These are phyloP conservation scores for Parazoanthus swiftii DNA, from an alignment of 92 coral and sea anemone species.

Conservation along the genomic window DNA sequence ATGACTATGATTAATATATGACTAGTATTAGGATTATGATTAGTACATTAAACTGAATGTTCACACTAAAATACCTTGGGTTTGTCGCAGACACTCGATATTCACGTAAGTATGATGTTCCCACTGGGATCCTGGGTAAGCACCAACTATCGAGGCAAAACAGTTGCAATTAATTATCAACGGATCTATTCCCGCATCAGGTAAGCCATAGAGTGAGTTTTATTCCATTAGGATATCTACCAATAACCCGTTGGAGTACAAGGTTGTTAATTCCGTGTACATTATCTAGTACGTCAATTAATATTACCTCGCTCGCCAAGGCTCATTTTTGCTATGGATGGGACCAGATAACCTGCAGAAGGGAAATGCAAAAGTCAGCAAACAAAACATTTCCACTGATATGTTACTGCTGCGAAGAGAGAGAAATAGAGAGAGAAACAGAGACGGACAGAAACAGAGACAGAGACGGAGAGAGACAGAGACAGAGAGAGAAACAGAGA, in stretches of 20 bases:
- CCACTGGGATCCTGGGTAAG: neutral
- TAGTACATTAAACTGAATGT: neutral
- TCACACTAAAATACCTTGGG: neutral
- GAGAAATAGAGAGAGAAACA: neutral
- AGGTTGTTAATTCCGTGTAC: no score
- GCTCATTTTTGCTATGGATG: neutral
- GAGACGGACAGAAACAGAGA: neutral
- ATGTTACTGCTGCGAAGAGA: neutral
- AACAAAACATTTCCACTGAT: neutral
- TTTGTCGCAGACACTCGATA: slow-evolving; percentile 1
- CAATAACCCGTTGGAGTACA: no score
- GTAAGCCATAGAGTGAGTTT: no score
- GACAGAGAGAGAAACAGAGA: no score
- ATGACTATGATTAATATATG: no score
- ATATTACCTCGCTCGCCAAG: neutral
- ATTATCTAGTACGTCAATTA: no score
- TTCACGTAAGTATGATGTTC: slow-evolving; percentile 23
- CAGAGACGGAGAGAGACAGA: neutral
- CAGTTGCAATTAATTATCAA: neutral
- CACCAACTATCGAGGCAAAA: neutral
- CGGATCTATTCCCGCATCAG: no score
- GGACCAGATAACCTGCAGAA: neutral
- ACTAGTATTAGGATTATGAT: no score
- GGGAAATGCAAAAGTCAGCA: neutral
- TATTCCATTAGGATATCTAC: no score